Conservation (phyloP, 2,797 vertebrate species). For the Rachycentron canadum region DNA sequence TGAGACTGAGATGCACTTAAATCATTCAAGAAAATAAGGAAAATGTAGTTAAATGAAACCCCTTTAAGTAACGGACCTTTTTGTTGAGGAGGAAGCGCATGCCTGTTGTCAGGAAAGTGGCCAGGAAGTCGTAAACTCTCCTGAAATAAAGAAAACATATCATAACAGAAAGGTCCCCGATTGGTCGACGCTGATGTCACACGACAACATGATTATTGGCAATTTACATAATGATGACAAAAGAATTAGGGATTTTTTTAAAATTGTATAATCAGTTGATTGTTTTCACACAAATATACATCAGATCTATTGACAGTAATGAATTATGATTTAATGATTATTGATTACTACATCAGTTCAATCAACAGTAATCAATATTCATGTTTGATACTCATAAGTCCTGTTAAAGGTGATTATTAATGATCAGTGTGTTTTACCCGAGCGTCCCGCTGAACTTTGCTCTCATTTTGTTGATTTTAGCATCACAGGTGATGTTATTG, state of each 20-base stretch:
- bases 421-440: conserved; percentile 77
- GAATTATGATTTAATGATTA: not conserved
- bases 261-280: not conserved
- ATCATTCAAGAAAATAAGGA: too few species aligned
- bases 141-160: conserved; percentile 73
- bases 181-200: not conserved
- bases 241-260: not conserved
- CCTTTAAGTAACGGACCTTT: conserved; percentile 82
- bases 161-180: not conserved
- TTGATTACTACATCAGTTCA: not conserved
- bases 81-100: conserved; percentile 93
- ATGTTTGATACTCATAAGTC: too few species aligned
- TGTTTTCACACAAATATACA: too few species aligned
- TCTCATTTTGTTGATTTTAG: conserved; percentile 88
- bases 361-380: not conserved
- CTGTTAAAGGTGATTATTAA: not conserved
- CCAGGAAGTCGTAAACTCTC: conserved; percentile 91
- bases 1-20: too few species aligned
- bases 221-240: not conserved
- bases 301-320: not conserved
- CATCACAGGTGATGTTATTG: conserved; percentile 90
- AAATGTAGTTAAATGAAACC: too few species aligned
- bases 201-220: not conserved
- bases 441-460: conserved; percentile 92
- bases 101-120: conserved; percentile 88